Evolutionary conservation across 1,140 invertebrate species (phyloP).

Genomic region (Drosophila gunungcola): DNA sequence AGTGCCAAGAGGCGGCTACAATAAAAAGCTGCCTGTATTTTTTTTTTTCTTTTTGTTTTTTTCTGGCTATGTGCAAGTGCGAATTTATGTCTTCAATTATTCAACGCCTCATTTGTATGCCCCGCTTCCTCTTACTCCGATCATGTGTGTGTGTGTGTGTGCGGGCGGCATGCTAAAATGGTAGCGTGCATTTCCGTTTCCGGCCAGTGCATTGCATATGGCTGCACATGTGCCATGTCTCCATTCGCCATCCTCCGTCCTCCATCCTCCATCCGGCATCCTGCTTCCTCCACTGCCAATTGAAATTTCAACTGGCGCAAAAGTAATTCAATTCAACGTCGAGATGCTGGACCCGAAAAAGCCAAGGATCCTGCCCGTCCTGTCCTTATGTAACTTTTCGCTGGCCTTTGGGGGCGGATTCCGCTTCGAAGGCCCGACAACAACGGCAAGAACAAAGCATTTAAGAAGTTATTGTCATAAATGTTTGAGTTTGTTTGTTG

Average conservation of each 20-base stretch:
- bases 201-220: conserved; percentile 73
- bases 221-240: conserved; percentile 69
- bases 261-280: neutral
- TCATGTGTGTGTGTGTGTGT: conserved; percentile 22
- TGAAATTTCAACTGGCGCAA: conserved; percentile 82
- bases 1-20: conserved; percentile 39
- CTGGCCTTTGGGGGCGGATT: conserved; percentile 10
- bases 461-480: conserved; percentile 83
- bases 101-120: conserved; percentile 80
- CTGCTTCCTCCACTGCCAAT: conserved; percentile 48
- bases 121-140: conserved; percentile 35
- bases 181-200: conserved; percentile 81
- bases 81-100: conserved; percentile 84
- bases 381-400: conserved; percentile 51
- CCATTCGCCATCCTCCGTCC: neutral
- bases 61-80: conserved; percentile 63
- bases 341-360: conserved; percentile 39
- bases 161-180: conserved; percentile 70
- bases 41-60: conserved; percentile 16
- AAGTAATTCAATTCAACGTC: conserved; percentile 81
- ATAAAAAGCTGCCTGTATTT: conserved; percentile 54
- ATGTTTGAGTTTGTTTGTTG: conserved; percentile 79
- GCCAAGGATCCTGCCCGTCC: conserved; percentile 50
- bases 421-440: conserved; percentile 37
- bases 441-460: conserved; percentile 70